These are phyloP conservation scores for Ormia ochracea DNA, from an alignment of 2,888 invertebrate genomes.

Conservation along the genomic window DNA sequence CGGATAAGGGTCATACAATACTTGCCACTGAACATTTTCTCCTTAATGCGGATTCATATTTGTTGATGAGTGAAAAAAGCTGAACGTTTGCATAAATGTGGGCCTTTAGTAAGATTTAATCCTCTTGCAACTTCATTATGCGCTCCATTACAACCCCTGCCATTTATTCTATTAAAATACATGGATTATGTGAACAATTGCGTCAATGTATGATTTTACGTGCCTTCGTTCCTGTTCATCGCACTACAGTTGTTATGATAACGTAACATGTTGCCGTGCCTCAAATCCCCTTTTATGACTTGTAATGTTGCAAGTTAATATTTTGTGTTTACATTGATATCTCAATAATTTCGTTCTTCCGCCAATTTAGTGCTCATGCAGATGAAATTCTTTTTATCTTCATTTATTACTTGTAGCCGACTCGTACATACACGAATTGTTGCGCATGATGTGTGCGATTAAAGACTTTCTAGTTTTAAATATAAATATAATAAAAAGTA, in stretches of 20 bases:
- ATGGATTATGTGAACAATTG: neutral
- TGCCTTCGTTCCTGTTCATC: neutral
- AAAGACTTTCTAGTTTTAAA: too few species aligned
- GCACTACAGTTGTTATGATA: neutral
- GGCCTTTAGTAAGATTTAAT: neutral
- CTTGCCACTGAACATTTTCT: conserved; percentile 16
- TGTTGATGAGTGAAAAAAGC: neutral
- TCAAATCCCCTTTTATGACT: neutral
- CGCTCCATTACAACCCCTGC: too few species aligned
- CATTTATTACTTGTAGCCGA: neutral
- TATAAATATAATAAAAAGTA: too few species aligned
- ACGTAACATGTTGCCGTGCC: conserved; percentile 12
- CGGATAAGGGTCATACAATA: neutral
- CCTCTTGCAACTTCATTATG: neutral
- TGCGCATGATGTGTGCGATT: too few species aligned
- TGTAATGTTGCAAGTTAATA: neutral
- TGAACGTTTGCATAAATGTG: neutral
- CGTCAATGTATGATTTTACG: neutral
- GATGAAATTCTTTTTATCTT: neutral
- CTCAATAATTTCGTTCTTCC: neutral
- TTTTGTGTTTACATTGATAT: neutral
- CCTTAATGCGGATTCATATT: conserved; percentile 25
- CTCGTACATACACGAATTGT: too few species aligned
- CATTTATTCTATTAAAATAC: neutral
- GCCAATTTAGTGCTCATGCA: neutral